Conservation (phyloP, 2,888 invertebrate species). For the Malthinus flaveolus region DNA sequence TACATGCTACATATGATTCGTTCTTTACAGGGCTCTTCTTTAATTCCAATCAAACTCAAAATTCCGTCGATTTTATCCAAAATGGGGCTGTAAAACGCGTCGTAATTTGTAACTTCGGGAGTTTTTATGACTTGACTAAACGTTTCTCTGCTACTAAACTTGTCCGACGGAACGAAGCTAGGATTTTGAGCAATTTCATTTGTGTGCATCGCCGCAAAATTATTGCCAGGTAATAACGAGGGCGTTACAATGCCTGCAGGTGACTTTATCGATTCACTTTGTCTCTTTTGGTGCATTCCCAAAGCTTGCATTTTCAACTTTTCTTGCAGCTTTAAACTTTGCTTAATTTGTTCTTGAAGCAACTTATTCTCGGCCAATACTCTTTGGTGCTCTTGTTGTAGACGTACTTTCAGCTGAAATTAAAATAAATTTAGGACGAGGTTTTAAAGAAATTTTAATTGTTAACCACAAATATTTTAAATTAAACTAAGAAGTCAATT, state of each 20-base stretch:
- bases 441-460: background rate
- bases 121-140: slow-evolving; percentile 37
- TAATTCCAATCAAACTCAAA: slow-evolving; percentile 69
- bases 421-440: background rate
- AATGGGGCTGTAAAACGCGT: slow-evolving; percentile 77
- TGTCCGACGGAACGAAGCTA: background rate
- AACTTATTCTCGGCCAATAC: slow-evolving; percentile 50
- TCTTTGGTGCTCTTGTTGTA: slow-evolving; percentile 50
- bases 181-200: background rate
- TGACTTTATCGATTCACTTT: background rate
- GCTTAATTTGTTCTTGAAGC: slow-evolving; percentile 51
- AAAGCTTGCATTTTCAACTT: slow-evolving; percentile 49
- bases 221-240: background rate
- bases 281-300: slow-evolving; percentile 34
- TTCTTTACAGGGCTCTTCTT: slow-evolving; percentile 74
- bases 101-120: slow-evolving; percentile 48
- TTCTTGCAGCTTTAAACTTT: slow-evolving; percentile 50
- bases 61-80: slow-evolving; percentile 77
- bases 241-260: background rate
- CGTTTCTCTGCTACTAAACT: background rate
- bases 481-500: background rate
- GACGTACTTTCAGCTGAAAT: slow-evolving; percentile 49
- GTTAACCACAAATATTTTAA: background rate
- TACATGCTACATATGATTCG: slow-evolving; percentile 83
- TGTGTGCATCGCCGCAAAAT: background rate